A percentile compares a stretch with the other conserved stretches of the same genome.
These are phyloP conservation scores for Poliocrania exsul DNA, from an alignment of 2,797 vertebrate species.

Conservation along the genomic window DNA sequence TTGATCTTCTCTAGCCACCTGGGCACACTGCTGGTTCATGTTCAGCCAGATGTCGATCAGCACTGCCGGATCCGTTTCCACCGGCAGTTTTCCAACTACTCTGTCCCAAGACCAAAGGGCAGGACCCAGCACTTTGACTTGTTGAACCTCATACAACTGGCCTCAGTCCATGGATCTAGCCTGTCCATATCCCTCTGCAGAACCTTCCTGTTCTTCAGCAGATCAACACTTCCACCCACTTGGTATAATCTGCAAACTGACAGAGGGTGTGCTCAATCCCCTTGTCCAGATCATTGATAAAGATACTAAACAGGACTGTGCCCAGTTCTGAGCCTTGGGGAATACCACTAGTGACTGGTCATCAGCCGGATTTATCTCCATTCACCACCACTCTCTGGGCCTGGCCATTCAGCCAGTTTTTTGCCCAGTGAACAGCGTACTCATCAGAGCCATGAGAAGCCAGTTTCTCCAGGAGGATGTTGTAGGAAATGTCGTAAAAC, in stretches of 20 bases:
- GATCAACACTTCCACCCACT: background rate
- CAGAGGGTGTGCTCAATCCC: background rate
- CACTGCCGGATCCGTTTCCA: background rate
- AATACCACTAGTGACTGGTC: background rate
- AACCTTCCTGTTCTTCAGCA: background rate
- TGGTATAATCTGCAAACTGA: background rate
- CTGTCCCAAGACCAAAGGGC: background rate
- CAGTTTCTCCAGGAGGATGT: background rate
- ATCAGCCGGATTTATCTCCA: background rate
- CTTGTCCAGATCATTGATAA: background rate
- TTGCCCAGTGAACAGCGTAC: background rate
- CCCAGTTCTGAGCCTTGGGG: background rate
- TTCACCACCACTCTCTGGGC: background rate
- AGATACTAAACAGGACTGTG: background rate
- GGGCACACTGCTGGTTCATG: background rate
- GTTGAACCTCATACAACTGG: background rate
- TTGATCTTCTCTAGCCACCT: background rate
- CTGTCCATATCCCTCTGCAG: background rate
- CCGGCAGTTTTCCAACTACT: background rate
- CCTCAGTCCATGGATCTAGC: background rate
- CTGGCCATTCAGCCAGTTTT: background rate
- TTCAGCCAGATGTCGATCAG: background rate
- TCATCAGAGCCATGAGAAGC: background rate
- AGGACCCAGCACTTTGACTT: background rate
- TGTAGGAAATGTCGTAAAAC: background rate